Base-by-base conservation (phyloP, 2,888 invertebrate genomes). In the Stratiomys singularior region DNA sequence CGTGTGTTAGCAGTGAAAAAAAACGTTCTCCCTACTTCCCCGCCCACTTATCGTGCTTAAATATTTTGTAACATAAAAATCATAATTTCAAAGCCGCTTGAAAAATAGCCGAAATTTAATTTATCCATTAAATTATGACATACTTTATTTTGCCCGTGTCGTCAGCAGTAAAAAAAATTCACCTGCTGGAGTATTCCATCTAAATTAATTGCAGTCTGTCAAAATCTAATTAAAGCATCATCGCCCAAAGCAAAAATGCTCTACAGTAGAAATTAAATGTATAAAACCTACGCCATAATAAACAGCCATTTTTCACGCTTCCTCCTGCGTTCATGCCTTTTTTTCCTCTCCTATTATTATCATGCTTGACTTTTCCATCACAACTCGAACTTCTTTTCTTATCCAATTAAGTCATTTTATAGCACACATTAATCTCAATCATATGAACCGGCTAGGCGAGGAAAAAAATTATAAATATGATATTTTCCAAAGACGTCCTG, bases 391-490 rank as follows among this genome's bases (percentile, higher is more conserved):
- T 60, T 74, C 46, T 28, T 72, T 56, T 21, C 46, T 72, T 30
- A 74, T 58, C 58, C 25, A 58, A 74, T 74, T 74, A 74, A 74
- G 74, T 60, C 74, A 74, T 74, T 74, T 47, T 58, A 74, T 58
- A 37, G 74, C 58, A 44, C 37, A 58, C 58, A 74, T 74, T 74
- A 60, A 74, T 74, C 74, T 56, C 72, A 72, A 56, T 72, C 30
- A 72, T 72, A 28, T 13, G 46, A 67, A 37, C 37, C 37, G 37
- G 37, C 37, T 37, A 37, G 37, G 37, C 3, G 9, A 37, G 37
- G 37, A 37, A 9, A 37, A 37, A 37, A 37, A 37, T 3, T 37
- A 37, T 37, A 37, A 37, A 37, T 37, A 37, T 37, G 9, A 37
- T 37, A 37, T 37, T 37, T 37, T 37, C 37, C 37, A 37, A 9